Percentiles rank a stretch among this genome's conserved stretches.
Evolutionary conservation across 2,888 invertebrate species (phyloP).

Genomic region (Tiphia femorata): DNA sequence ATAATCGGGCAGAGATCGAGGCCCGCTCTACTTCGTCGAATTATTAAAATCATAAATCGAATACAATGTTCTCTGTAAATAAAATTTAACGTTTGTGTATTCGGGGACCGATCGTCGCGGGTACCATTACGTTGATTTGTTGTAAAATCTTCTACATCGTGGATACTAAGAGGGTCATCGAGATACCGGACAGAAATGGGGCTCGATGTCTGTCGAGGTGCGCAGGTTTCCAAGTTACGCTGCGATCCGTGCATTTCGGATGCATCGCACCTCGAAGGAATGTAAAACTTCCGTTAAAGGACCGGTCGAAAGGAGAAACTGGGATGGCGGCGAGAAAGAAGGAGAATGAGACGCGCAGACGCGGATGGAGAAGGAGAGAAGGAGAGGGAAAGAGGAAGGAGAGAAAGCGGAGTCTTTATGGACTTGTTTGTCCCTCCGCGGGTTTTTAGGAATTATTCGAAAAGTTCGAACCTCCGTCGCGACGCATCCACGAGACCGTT

Average conservation of each 20-base stretch:
- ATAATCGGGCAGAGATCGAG: constrained; percentile 42
- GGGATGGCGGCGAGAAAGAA: constrained; percentile 2
- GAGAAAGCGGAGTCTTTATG: constrained; percentile 53
- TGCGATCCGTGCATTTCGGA: constrained; percentile 6
- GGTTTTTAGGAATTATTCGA: constrained; percentile 57
- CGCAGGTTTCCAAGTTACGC: constrained; percentile 12
- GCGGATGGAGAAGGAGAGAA: constrained; percentile 11
- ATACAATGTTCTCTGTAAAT: no score
- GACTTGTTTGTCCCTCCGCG: constrained; percentile 58
- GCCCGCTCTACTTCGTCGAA: no score
- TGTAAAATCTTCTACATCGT: no score
- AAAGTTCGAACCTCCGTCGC: constrained; percentile 49
- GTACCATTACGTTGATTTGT: no score
- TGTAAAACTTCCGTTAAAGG: constrained; percentile 47
- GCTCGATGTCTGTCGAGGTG: constrained; percentile 12
- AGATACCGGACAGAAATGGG: constrained; percentile 13
- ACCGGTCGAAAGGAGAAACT: constrained; percentile 25
- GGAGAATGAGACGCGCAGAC: constrained; percentile 14
- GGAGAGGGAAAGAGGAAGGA: constrained; percentile 20
- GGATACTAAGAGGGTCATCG: no score
- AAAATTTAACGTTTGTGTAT: no score
- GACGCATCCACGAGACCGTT: constrained; percentile 40
- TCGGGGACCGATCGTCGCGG: no score
- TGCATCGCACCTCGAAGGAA: constrained; percentile 39
- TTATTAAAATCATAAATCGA: no score